Evolutionary conservation across 1,140 invertebrate genomes (phyloP).

Genomic region (Planococcus citri): DNA sequence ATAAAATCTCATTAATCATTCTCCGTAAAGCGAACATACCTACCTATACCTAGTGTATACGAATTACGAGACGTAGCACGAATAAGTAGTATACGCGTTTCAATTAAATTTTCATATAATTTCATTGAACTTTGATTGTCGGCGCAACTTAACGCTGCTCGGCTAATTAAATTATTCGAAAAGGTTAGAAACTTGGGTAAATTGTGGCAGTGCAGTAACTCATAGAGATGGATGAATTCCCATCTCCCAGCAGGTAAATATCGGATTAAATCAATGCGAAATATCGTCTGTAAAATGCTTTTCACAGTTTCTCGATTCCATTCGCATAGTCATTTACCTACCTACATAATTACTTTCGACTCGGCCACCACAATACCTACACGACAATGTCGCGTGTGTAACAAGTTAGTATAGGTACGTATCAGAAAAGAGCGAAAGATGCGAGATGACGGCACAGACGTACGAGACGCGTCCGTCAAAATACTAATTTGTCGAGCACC

Average conservation of each 20-base stretch:
- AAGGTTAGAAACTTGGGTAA: not conserved
- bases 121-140: not conserved
- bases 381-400: not conserved
- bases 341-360: too few species aligned
- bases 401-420: not conserved
- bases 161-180: not conserved
- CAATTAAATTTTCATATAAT: not conserved
- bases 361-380: too few species aligned
- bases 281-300: not conserved
- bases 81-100: not conserved
- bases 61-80: not conserved
- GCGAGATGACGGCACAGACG: not conserved
- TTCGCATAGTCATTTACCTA: too few species aligned
- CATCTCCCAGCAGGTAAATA: not conserved
- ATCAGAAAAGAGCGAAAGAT: not conserved
- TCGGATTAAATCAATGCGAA: not conserved
- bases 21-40: too few species aligned
- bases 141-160: not conserved
- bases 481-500: not conserved
- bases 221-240: too few species aligned
- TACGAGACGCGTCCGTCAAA: not conserved
- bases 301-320: too few species aligned
- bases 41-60: not conserved
- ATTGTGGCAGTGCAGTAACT: not conserved
- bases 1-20: not conserved